Evolutionary conservation across 2,113 vertebrate species (phyloP), one percentile per base, ranked within the genome.

Genomic region (Procavia capensis): DNA sequence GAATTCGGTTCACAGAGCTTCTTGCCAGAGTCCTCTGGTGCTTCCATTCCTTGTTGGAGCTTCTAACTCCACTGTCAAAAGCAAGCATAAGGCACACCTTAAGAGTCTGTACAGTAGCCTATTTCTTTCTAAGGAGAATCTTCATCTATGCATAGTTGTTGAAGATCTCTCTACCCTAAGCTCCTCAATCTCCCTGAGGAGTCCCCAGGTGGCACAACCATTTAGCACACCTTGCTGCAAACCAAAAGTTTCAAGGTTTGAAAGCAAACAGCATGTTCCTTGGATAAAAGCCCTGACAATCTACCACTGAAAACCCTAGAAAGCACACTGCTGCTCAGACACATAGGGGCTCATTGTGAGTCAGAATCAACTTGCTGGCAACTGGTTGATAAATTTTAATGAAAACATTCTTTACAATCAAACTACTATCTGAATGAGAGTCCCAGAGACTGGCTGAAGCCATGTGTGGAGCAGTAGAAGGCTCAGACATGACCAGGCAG

Each of bases 341-440:
- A 54, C 50, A 16, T 54, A 54, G 13, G n/a, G n/a, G 68, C 14
- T 19, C n/a, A 36, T n/a, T 34, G 22, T 36, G 68, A 70, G n/a
- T 36, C 22, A 34, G 68, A 70, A 22, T 70, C 68, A 70, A 16
- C 68, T 70, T 5, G 5, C n/a, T 36, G 68, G 34, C 68, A n/a
- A 70, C 68, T 17, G 29, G n/a, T 36, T 36, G 68, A n/a, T 64
- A 36, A 61, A 41, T 3, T 9, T 85, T 90, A 66, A 66, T 45
- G 17, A 64, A 88, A 92, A 87, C 74, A 66, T 47, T 59, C 27
- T 81, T 36, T 31, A 72, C 93, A 91, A 64, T 78, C 57, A n/a
- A 54, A 6, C 8, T 47, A 20, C 81, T 93, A 72, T 57, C 41
- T 79, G 61, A 88, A 41, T 6, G 22, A 34, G 72, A 34, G 17